Base-by-base conservation (phyloP, 2,113 vertebrate genomes). In the Urocynchramus pylzowi region DNA sequence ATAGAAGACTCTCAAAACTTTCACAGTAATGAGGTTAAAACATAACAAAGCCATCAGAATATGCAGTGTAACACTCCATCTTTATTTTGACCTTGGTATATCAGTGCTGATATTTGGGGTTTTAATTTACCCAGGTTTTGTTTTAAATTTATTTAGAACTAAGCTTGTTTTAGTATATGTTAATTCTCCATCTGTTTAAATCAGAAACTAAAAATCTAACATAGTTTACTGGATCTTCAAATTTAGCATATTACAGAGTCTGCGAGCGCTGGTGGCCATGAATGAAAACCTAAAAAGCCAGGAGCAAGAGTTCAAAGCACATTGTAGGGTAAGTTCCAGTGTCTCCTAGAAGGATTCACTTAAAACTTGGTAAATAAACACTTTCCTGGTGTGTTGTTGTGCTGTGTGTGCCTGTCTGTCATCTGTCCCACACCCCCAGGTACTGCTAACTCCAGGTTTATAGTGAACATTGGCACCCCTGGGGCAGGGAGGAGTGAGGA, bases 241-340 rank as follows among this genome's bases (percentile, higher is more conserved):
- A 83, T 84, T 76, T 97, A 99, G 99, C 61, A 17, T 98, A 83
- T 97, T 99, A 33, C 98, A 99, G 96, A 99, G 98, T 90, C 98
- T 99, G 67, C 98, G 98, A 87, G 97, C 98, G 19, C 97, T 99
- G 76, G 99, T 99, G 42, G 98, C 98, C 52, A 99, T 99, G 98
- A 99, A 99, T 73, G 99, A 99, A 95, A 99, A 97, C 84, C 98
- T 99, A 35, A 99, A 99, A 96, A 98, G 98, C 74, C 99, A 99
- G 95, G 99, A 99, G 88, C 99, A 99, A 87, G 98, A 99, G 61
- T 99, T 99, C 94, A 98, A 99, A 90, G 97, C 98, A 31, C 99
- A 99, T 80, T 99, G 99, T 95, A 98, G 98, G 84, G 99, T 99
- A 97, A 98, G 99, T 96, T 63, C 82, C 53, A 30, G 27, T 57